Evolutionary conservation across 1,140 invertebrate species (phyloP).

Genomic region (Euborellia annulipes): DNA sequence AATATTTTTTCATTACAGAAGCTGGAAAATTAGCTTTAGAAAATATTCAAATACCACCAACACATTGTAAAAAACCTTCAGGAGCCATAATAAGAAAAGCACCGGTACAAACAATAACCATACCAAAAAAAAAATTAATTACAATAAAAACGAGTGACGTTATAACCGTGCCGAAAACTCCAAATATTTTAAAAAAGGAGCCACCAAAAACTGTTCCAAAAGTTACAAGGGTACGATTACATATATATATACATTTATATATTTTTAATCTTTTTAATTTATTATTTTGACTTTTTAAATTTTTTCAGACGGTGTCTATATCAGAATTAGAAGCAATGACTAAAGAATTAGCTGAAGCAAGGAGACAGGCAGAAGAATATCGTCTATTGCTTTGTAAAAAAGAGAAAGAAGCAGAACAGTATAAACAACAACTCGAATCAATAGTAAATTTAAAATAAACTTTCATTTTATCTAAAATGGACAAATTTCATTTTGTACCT

Average conservation of each 20-base stretch:
- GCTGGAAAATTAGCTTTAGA: conserved; percentile 61
- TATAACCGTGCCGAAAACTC: too few species aligned
- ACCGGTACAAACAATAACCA: too few species aligned
- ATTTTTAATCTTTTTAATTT: conserved; percentile 12
- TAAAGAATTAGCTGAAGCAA: conserved; percentile 32
- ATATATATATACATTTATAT: conserved; percentile 13
- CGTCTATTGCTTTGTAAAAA: conserved; percentile 33
- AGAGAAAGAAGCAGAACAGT: conserved; percentile 34
- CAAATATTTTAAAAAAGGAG: too few species aligned
- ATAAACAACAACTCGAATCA: conserved; percentile 28
- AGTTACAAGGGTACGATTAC: too few species aligned
- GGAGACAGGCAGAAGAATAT: conserved; percentile 32
- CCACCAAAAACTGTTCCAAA: too few species aligned
- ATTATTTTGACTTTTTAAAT: conserved; percentile 22
- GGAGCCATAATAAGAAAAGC: too few species aligned
- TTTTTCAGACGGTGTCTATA: conserved; percentile 18
- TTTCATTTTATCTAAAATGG: too few species aligned
- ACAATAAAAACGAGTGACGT: too few species aligned
- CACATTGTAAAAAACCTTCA: too few species aligned
- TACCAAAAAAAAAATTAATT: too few species aligned
- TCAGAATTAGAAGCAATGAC: conserved; percentile 30
- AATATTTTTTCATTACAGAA: conserved; percentile 30
- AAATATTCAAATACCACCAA: conserved; percentile 28
- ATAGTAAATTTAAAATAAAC: conserved; percentile 7
- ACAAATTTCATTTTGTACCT: too few species aligned